Evolutionary conservation across 2,113 vertebrate genomes (phyloP), one percentile per base, ranked within the genome.

Genomic region (Plectropomus leopardus): DNA sequence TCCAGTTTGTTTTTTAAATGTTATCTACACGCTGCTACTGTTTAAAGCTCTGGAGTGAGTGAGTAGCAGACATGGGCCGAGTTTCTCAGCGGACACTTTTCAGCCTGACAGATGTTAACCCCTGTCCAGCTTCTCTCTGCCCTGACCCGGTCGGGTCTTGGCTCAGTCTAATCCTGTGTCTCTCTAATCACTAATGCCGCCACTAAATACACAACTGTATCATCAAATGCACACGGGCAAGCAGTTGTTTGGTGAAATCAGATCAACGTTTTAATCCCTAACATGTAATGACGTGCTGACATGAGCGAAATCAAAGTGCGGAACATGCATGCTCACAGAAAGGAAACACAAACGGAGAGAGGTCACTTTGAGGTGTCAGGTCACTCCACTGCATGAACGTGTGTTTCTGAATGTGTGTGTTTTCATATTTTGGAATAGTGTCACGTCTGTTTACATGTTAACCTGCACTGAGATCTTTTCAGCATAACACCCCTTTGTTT

Each of bases 141-240:
- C 66, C 26, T 17, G 45, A 51, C 74, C 61, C 6, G 4, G 30
- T 32, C 55, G 6, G 21, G 16, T 53, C 72, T 64, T n/a, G 45
- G 42, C 28, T 80, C 48, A 9, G 53, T 50, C 63, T 50, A 72
- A 80, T 45, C 21, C 66, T 44, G 11, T 57, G 8, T 84, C 19
- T 82, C 40, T 80, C 40, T 70, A 67, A 57, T 82, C 63, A 79
- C 84, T 90, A 86, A 92, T 50, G 53, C n/a, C 6, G 36, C 13
- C 53, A 32, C 47, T 28, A 8, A 67, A 23, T 40, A 16, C 42
- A 26, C 9, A 45, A 5, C 6, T 44, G 26, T 47, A 15, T 30
- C 7, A 65, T 17, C 6, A 30, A 23, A 61, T 45, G 9, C 45
- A 72, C 58, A 45, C 19, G 42, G 16, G 21, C 36, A 61, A 9